Evolutionary conservation across 2,797 vertebrate genomes (phyloP), one percentile per base, ranked within the genome.

Genomic region (Emys orbicularis): DNA sequence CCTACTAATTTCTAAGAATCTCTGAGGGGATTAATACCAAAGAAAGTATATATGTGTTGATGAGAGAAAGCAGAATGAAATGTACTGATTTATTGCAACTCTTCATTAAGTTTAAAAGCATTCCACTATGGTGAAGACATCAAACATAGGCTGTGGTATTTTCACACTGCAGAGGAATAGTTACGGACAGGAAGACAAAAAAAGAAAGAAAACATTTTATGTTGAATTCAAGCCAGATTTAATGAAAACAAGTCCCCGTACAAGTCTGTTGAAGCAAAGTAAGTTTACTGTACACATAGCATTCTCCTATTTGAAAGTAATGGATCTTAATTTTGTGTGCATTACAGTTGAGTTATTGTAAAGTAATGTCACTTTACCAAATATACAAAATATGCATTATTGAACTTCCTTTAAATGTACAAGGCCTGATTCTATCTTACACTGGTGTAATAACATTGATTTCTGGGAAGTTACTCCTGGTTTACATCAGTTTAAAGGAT

Each of bases 51-150:
- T 96, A 98, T 87, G 97, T 98, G 97, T 97, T 97, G 93, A 98
- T 98, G 98, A 98, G 82, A 97, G 96, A 98, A 98, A 98, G 93
- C 98, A 98, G 98, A 97, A 98, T 96, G 94, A 97, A 95, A 91
- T 95, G 92, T 83, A 92, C 96, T 98, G 98, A 98, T 98, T 98
- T 98, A 98, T 95, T 97, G 94, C 92, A 95, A 97, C 96, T 98
- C 96, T 98, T 98, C 98, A 97, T 98, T 98, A 98, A 98, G 96
- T 98, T 98, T 98, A 98, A 98, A 98, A 98, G 98, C 98, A 98
- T 98, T 98, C 98, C 98, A 97, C 90, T 53, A 90, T 96, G 97
- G 97, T 98, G 98, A 98, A 98, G 98, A 98, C 98, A 98, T 98
- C 98, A 98, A 95, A 94, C 97, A 97, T 97, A 94, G 89, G 65